Conservation (phyloP, 2,888 invertebrate species). For the Morpho deidamia region DNA sequence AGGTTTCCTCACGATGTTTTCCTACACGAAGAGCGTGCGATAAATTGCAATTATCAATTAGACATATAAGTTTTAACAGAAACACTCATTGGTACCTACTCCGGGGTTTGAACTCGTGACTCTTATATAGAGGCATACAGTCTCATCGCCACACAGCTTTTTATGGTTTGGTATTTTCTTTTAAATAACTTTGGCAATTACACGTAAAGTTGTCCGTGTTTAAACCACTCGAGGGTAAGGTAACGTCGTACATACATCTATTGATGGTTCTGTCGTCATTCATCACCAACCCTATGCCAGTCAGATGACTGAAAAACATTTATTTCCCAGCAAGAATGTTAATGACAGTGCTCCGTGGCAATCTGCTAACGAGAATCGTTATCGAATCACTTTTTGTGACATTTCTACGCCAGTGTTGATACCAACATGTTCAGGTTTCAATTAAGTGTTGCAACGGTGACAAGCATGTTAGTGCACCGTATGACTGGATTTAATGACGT, state of each 20-base stretch:
- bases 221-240: too few species aligned
- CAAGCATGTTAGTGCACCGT: slow-evolving; percentile 4
- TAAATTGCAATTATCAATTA: too few species aligned
- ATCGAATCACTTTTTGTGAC: slow-evolving; percentile 18
- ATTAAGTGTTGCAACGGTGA: slow-evolving; percentile 19
- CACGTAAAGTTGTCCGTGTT: too few species aligned
- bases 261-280: neutral
- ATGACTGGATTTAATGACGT: neutral
- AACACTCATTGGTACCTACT: too few species aligned
- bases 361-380: slow-evolving; percentile 35
- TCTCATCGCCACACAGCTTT: too few species aligned
- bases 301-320: slow-evolving; percentile 22
- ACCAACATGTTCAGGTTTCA: slow-evolving; percentile 7
- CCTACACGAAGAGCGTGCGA: too few species aligned
- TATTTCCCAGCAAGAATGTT: slow-evolving; percentile 32
- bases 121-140: too few species aligned
- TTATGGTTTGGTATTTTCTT: too few species aligned
- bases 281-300: slow-evolving; percentile 21
- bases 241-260: neutral
- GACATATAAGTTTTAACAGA: too few species aligned
- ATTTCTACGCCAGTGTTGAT: slow-evolving; percentile 17
- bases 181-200: too few species aligned
- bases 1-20: too few species aligned
- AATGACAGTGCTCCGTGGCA: slow-evolving; percentile 29
- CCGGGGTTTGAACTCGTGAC: too few species aligned